phyloP scores from a whole-genome alignment of 2,113 vertebrate genomes.

The Gavialis gangeticus region DNA sequence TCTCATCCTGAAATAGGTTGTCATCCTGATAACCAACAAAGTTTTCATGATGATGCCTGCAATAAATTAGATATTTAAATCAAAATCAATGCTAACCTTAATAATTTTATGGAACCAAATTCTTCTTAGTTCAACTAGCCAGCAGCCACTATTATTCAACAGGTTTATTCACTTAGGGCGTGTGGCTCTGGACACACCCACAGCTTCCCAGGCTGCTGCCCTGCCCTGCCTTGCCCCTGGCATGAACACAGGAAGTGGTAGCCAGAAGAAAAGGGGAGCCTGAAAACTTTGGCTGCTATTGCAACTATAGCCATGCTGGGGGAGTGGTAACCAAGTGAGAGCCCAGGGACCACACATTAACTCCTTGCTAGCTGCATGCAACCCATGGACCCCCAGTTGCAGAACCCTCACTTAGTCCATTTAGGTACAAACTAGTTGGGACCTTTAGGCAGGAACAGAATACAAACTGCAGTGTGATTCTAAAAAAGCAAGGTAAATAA shows the following conservation, averaged over 20 bases:
- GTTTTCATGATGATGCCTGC: slow-evolving; percentile 97
- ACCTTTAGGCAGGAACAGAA: background rate
- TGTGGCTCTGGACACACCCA: background rate
- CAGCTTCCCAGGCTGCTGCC: too few relatives aligned
- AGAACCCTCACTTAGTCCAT: too few relatives aligned
- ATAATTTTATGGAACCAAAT: background rate
- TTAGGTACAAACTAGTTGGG: too few relatives aligned
- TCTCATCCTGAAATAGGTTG: slow-evolving; percentile 98
- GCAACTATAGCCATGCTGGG: too few relatives aligned
- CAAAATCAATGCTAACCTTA: background rate
- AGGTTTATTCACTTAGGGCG: background rate
- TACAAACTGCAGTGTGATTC: background rate
- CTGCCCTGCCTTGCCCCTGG: too few relatives aligned
- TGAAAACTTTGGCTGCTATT: too few relatives aligned
- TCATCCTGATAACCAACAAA: slow-evolving; percentile 96
- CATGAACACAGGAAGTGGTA: too few relatives aligned
- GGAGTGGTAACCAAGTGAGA: too few relatives aligned
- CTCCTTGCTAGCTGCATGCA: too few relatives aligned
- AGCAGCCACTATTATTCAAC: rapidly evolving
- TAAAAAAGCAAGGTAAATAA: background rate
- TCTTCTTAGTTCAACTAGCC: background rate
- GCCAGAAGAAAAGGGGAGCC: too few relatives aligned
- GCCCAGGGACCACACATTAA: too few relatives aligned
- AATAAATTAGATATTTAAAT: slow-evolving; percentile 53
- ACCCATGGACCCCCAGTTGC: too few relatives aligned